Conservation (phyloP, 2,888 invertebrate species). For the Mayetiola destructor region DNA sequence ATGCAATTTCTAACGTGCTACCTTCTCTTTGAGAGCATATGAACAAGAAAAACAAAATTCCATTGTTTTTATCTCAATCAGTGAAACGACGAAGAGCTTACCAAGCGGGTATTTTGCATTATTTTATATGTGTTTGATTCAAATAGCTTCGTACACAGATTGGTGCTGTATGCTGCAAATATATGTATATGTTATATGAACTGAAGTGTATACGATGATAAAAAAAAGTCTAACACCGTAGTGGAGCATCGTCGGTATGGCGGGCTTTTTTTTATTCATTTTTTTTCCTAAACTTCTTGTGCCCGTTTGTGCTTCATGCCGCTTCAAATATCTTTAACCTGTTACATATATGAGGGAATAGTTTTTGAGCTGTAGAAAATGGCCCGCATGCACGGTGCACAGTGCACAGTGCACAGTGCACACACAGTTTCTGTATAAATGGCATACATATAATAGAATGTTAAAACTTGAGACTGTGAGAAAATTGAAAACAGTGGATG, state of each 20-base stretch:
- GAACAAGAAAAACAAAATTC: background rate
- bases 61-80: background rate
- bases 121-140: too few species aligned
- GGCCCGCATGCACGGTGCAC: background rate
- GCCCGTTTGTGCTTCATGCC: background rate
- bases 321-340: background rate
- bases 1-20: background rate
- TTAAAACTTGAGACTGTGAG: too few species aligned
- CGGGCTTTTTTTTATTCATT: background rate
- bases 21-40: background rate
- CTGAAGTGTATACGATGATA: too few species aligned
- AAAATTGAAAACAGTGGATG: too few species aligned
- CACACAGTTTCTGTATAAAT: too few species aligned
- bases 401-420: background rate
- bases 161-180: too few species aligned
- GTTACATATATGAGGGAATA: background rate
- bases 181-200: too few species aligned
- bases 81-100: background rate
- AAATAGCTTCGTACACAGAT: too few species aligned
- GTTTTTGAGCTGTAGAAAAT: background rate
- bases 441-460: too few species aligned
- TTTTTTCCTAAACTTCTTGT: background rate
- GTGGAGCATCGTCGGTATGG: background rate
- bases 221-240: background rate
- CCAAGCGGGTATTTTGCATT: background rate